Evolutionary conservation across 2,797 vertebrate genomes (phyloP).

Genomic region (Acanthornis magna): DNA sequence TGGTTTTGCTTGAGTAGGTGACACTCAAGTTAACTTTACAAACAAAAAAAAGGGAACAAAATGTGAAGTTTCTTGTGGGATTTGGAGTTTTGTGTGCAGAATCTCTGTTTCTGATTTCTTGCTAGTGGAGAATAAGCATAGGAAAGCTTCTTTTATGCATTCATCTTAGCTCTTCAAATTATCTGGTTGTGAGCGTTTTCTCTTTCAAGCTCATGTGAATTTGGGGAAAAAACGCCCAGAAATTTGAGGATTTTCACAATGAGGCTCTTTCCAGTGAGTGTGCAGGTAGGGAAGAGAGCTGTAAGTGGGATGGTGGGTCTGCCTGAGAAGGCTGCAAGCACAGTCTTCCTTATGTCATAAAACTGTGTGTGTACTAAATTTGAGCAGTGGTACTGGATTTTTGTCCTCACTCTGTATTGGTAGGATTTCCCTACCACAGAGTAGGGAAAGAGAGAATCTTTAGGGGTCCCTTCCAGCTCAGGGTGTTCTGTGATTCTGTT

Average conservation of each 20-base stretch:
- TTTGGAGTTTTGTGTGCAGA: background rate
- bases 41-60: background rate
- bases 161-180: background rate
- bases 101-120: background rate
- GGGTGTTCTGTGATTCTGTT: background rate
- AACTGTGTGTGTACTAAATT: background rate
- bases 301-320: background rate
- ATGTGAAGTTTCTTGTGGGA: background rate
- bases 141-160: background rate
- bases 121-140: background rate
- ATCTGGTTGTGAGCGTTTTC: background rate
- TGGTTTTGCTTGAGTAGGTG: background rate
- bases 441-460: background rate
- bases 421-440: background rate
- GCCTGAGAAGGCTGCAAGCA: background rate
- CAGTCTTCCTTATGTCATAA: background rate
- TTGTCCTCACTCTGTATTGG: background rate
- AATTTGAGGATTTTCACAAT: background rate
- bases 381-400: background rate
- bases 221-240: background rate
- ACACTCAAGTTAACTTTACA: background rate
- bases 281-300: background rate
- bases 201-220: background rate
- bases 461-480: rapidly evolving
- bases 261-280: background rate